Evolutionary conservation across 2,797 vertebrate genomes (phyloP).

Genomic region (Erpetoichthys calabaricus): DNA sequence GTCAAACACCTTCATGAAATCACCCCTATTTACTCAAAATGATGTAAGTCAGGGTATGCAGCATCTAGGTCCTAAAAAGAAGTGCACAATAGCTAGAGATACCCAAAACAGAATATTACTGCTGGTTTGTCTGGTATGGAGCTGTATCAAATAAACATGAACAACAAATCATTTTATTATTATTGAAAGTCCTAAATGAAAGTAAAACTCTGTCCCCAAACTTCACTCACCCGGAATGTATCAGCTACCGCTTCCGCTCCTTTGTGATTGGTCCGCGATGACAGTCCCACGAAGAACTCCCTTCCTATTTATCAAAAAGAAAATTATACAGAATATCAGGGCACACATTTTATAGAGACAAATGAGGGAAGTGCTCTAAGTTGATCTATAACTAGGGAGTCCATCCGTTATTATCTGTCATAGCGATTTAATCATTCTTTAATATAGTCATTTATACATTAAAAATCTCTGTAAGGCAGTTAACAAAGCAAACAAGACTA

Average conservation of each 20-base stretch:
- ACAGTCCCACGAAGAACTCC: conserved; percentile 83
- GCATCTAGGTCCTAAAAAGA: too few relatives aligned
- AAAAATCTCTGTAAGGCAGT: too few relatives aligned
- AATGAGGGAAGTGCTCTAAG: neutral
- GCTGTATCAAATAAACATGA: too few relatives aligned
- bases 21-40: too few relatives aligned
- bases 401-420: too few relatives aligned
- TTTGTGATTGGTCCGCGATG: conserved; percentile 74
- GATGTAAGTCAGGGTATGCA: too few relatives aligned
- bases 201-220: conserved; percentile 1
- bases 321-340: neutral
- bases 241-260: conserved; percentile 76
- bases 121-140: too few relatives aligned
- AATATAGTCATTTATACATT: too few relatives aligned
- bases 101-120: too few relatives aligned
- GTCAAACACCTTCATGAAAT: too few relatives aligned
- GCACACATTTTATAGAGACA: neutral
- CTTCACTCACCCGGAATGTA: conserved; percentile 61
- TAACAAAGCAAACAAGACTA: too few relatives aligned
- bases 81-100: too few relatives aligned
- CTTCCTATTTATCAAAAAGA: conserved; percentile 37
- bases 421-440: neutral
- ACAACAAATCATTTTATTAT: neutral
- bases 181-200: neutral
- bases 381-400: neutral